Evolutionary conservation across 2,113 vertebrate species (phyloP).

Genomic region (Phylloscopus trochilus): DNA sequence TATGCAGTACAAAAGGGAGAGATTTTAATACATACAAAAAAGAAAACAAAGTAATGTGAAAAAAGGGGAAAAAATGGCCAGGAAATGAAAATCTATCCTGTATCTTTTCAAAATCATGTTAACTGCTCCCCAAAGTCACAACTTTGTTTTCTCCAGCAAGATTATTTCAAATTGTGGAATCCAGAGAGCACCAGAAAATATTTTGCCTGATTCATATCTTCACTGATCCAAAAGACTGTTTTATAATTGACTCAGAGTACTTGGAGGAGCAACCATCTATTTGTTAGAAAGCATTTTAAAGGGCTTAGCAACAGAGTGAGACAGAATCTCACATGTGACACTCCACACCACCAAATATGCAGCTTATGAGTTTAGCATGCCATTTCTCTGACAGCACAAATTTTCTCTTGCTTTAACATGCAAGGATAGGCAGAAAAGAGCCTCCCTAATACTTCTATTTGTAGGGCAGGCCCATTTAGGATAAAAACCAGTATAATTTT

Average conservation of each 20-base stretch:
- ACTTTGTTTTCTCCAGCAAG: background rate
- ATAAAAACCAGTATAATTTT: background rate
- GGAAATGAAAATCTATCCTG: background rate
- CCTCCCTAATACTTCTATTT: background rate
- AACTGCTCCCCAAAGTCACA: background rate
- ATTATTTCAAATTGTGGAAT: slow-evolving; percentile 30
- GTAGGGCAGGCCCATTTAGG: background rate
- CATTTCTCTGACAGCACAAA: background rate
- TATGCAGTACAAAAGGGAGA: background rate
- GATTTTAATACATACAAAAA: background rate
- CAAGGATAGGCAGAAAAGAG: background rate
- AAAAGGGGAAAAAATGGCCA: rapidly evolving
- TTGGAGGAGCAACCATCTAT: background rate
- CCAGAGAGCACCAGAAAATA: background rate
- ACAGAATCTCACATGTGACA: background rate
- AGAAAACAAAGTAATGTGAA: background rate
- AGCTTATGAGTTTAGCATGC: background rate
- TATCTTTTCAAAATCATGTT: background rate
- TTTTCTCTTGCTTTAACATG: background rate
- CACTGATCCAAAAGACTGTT: background rate
- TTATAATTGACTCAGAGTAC: background rate
- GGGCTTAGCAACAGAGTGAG: background rate
- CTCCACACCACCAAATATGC: background rate
- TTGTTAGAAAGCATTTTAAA: slow-evolving; percentile 4
- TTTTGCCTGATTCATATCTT: background rate